Percentiles rank a stretch among this genome's conserved stretches.
These are phyloP conservation scores for Cyrtonyx montezumae DNA, from an alignment of 2,113 vertebrate species.

Conservation along the genomic window DNA sequence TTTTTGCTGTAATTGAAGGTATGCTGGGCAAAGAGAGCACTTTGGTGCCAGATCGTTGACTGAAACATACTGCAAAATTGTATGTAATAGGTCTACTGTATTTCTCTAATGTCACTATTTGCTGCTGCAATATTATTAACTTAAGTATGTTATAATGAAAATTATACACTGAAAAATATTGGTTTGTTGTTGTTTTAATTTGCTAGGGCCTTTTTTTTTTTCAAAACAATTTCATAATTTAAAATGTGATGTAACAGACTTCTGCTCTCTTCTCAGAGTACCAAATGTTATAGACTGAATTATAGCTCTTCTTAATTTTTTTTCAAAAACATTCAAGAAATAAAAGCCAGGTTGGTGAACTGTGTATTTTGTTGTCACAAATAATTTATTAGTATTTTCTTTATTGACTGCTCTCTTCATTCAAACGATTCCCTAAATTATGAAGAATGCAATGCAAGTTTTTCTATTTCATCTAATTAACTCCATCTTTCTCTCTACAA, in stretches of 20 bases:
- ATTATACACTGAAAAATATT: neutral
- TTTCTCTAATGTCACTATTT: neutral
- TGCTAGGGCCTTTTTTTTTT: neutral
- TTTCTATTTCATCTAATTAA: neutral
- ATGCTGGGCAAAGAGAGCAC: neutral
- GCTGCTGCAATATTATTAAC: neutral
- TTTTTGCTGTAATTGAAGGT: neutral
- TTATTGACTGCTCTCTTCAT: neutral
- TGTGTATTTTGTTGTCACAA: neutral
- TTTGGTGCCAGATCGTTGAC: neutral
- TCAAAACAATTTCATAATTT: neutral
- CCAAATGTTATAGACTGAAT: neutral
- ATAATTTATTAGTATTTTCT: neutral
- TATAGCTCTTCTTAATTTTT: neutral
- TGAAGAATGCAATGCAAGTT: neutral
- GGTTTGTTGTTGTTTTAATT: neutral
- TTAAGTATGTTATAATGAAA: neutral
- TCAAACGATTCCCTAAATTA: neutral
- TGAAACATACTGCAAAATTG: neutral
- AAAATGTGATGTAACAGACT: neutral
- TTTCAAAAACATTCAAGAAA: neutral
- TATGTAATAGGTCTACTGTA: neutral
- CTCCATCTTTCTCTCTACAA: neutral
- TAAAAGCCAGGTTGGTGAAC: neutral
- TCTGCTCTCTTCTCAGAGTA: neutral